These are phyloP conservation scores for Cistogaster globosa DNA, from an alignment of 2,888 invertebrate genomes.

Conservation along the genomic window DNA sequence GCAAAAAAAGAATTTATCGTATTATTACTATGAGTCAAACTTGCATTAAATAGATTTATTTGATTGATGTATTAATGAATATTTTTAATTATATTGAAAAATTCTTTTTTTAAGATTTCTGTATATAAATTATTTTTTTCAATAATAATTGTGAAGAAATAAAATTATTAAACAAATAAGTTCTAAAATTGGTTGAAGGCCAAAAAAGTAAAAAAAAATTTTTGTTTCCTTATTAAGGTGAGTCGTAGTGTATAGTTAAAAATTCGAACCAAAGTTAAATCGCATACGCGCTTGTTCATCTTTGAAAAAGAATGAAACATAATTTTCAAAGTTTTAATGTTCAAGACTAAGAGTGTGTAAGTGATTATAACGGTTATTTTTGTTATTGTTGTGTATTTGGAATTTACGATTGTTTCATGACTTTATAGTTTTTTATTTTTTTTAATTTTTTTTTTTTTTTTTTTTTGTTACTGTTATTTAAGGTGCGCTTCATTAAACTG, in stretches of 20 bases:
- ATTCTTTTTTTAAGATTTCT: too few species aligned
- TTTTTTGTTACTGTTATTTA: conserved; percentile 53
- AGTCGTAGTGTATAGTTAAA: not conserved
- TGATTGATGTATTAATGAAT: too few species aligned
- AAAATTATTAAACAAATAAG: too few species aligned
- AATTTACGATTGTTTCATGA: conserved; percentile 67
- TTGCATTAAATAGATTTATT: too few species aligned
- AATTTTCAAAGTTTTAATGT: conserved; percentile 10
- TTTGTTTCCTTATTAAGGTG: too few species aligned
- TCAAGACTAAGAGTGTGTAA: conserved; percentile 8
- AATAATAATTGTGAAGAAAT: too few species aligned
- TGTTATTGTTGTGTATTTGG: conserved; percentile 42
- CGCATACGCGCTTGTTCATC: conserved; percentile 49
- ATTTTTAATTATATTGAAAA: too few species aligned
- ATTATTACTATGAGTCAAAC: too few species aligned
- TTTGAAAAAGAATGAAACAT: conserved; percentile 29
- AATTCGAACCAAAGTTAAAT: conserved; percentile 5
- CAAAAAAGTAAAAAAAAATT: too few species aligned
- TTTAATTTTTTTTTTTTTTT: conserved; percentile 52
- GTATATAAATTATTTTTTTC: too few species aligned
- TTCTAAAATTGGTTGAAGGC: too few species aligned
- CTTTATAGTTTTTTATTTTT: conserved; percentile 50
- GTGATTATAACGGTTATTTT: conserved; percentile 50
- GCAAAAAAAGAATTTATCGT: too few species aligned
- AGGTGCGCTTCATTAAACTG: conserved; percentile 69